These are phyloP conservation scores for Poeciliopsis occidentalis DNA, from an alignment of 2,113 vertebrate genomes.

Conservation along the genomic window DNA sequence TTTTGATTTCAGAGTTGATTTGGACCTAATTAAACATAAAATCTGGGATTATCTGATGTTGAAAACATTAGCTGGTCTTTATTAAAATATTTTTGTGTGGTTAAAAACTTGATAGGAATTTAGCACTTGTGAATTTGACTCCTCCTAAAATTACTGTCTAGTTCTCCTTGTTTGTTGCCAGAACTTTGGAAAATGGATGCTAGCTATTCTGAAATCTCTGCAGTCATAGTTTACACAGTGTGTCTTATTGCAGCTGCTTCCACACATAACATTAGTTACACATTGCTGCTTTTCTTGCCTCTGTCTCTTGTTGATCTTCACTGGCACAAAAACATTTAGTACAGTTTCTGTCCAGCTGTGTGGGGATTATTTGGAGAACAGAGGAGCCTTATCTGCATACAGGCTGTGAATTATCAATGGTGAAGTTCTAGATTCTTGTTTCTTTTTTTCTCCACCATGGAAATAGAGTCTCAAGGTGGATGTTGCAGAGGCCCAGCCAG, in stretches of 20 bases:
- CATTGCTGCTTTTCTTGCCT: conserved; percentile 50
- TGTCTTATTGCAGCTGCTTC: conserved; percentile 3
- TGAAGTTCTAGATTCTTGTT: conserved; percentile 30
- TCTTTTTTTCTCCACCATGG: conserved; percentile 36
- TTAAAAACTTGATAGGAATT: not conserved
- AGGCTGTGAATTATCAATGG: conserved; percentile 29
- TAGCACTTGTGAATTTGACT: not conserved
- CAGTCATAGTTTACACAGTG: not conserved
- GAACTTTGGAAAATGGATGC: not conserved
- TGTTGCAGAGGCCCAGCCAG: conserved; percentile 32
- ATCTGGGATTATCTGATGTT: not conserved
- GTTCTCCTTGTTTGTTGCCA: not conserved
- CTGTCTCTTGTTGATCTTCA: conserved; percentile 25
- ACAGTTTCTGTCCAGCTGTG: conserved; percentile 58
- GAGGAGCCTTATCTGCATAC: conserved; percentile 45
- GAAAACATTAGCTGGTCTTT: not conserved
- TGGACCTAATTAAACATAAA: not conserved
- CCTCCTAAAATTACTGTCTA: not conserved
- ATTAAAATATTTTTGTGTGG: not conserved
- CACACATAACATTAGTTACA: conserved; percentile 37
- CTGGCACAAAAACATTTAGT: conserved; percentile 53
- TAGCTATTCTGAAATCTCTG: not conserved
- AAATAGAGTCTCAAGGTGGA: conserved; percentile 55
- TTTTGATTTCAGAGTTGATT: not conserved
- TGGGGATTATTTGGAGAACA: conserved; percentile 52